These are phyloP conservation scores for Hyla sarda DNA, from an alignment of 2,113 vertebrate species.

Conservation along the genomic window DNA sequence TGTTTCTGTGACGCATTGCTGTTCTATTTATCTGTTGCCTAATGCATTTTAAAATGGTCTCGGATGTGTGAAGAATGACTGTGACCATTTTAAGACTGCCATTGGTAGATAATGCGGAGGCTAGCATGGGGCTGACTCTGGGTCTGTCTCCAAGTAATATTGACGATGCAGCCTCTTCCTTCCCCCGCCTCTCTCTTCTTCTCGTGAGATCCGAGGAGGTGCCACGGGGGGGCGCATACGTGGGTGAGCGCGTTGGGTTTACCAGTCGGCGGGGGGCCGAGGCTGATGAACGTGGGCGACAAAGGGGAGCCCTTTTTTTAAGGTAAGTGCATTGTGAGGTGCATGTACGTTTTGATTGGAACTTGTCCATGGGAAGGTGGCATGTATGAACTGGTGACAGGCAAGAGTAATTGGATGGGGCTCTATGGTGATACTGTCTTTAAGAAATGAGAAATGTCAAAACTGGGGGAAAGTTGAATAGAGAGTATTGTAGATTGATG, in stretches of 20 bases:
- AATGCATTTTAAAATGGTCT: not conserved
- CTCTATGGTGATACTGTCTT: not conserved
- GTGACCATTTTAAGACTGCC: not conserved
- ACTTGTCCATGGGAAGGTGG: not conserved
- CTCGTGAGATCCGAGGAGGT: conserved; percentile 58
- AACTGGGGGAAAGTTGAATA: not conserved
- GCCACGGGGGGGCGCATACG: conserved; percentile 53
- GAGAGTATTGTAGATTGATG: not conserved
- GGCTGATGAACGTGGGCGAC: conserved; percentile 41
- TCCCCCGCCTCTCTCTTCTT: conserved; percentile 55
- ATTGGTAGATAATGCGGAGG: conserved; percentile 7
- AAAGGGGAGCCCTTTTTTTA: conserved; percentile 32
- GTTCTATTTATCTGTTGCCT: not conserved
- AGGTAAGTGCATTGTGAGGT: conserved; percentile 46
- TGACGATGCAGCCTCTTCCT: conserved; percentile 26
- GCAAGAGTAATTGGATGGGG: not conserved
- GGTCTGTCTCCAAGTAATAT: conserved; percentile 44
- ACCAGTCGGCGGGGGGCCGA: conserved; percentile 41
- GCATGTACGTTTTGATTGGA: conserved; percentile 15
- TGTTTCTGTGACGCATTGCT: not conserved
- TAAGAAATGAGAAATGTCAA: not conserved
- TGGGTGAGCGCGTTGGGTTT: conserved; percentile 54
- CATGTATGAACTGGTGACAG: no score
- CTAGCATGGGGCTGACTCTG: conserved; percentile 43
- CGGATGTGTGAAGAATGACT: not conserved